phyloP scores from a whole-genome alignment of 2,797 vertebrate species.

The Lycodopsis pacificus region DNA sequence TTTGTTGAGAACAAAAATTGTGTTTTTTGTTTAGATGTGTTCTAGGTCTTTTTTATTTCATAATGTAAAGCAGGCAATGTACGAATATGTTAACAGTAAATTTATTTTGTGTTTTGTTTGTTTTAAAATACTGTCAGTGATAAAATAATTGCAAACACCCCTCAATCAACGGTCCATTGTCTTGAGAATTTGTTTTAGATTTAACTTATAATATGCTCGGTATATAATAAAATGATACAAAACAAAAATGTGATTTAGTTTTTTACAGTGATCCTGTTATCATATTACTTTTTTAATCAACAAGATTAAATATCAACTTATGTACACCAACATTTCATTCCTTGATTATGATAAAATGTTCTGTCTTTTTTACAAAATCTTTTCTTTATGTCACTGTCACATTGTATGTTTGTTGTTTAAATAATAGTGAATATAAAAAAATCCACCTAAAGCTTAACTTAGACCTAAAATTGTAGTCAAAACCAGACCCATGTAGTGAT shows the following conservation, averaged over 20 bases:
- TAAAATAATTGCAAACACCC: neutral
- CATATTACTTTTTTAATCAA: slow-evolving; percentile 1
- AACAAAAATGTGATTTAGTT: neutral
- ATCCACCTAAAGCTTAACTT: neutral
- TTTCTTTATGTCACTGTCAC: neutral
- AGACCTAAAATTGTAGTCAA: neutral
- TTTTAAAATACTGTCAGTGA: neutral
- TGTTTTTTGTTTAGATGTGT: neutral
- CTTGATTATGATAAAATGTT: neutral
- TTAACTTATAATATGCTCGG: neutral
- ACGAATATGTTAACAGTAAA: neutral
- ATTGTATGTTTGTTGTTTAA: neutral
- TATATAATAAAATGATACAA: neutral
- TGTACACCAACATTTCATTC: neutral
- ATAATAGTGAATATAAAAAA: neutral
- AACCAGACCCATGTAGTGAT: neutral
- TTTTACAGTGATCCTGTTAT: neutral
- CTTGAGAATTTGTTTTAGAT: neutral
- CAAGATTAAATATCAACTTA: neutral
- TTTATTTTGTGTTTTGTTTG: neutral
- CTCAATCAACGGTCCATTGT: neutral
- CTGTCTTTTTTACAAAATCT: neutral
- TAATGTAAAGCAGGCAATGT: neutral
- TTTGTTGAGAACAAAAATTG: neutral
- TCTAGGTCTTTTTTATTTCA: neutral